Evolutionary conservation across 92 coral and sea anemone genomes (phyloP).

Genomic region (Micromussa lordhowensis): DNA sequence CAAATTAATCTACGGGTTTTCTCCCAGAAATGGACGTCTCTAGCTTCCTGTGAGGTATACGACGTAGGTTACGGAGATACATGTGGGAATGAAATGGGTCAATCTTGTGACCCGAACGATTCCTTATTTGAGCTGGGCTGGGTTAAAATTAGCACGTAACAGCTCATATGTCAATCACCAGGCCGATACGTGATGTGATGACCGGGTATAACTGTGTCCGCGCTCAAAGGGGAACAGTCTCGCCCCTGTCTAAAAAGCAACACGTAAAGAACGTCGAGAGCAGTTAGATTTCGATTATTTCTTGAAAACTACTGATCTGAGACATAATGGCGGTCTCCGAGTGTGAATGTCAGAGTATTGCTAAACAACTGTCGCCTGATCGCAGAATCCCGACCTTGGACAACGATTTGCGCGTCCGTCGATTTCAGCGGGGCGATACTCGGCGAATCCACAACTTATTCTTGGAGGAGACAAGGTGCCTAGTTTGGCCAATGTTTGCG

Average conservation of each 20-base stretch:
- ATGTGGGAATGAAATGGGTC: not conserved
- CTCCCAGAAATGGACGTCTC: not conserved
- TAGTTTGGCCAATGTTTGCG: constrained; percentile 57
- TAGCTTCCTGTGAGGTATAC: too few species aligned
- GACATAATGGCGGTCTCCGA: not conserved
- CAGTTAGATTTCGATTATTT: not conserved
- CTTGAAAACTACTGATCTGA: not conserved
- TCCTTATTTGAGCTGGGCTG: constrained; percentile 25
- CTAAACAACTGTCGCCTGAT: not conserved
- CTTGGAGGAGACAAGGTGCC: constrained; percentile 52
- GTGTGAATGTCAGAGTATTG: not conserved
- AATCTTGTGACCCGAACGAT: constrained; percentile 14
- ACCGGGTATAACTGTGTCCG: not conserved
- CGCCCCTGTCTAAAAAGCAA: not conserved
- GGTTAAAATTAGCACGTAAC: constrained; percentile 30
- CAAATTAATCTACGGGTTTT: not conserved
- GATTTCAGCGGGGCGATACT: constrained; percentile 44
- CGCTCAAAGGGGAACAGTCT: constrained; percentile 10
- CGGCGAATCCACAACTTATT: constrained; percentile 55
- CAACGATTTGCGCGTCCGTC: constrained; percentile 45
- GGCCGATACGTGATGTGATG: not conserved
- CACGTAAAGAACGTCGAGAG: not conserved
- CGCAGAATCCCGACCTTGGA: constrained; percentile 37
- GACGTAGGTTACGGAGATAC: not conserved
- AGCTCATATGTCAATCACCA: not conserved